Evolutionary conservation across 1,140 invertebrate species (phyloP).

Genomic region (Scaptomyza montana): DNA sequence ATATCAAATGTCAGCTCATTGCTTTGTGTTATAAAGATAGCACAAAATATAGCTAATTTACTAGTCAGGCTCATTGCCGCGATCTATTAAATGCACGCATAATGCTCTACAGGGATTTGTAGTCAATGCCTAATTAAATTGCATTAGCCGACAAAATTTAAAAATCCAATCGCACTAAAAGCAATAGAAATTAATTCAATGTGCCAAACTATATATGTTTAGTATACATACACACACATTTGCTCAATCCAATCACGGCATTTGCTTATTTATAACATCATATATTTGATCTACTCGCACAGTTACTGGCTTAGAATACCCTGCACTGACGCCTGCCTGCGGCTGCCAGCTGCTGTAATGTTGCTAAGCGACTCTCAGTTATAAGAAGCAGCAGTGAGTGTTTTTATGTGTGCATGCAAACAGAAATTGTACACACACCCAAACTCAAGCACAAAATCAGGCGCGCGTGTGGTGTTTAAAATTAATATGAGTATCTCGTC

Average conservation of each 20-base stretch:
- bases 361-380: slow-evolving; percentile 22
- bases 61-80: slow-evolving; percentile 9
- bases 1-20: slow-evolving; percentile 57
- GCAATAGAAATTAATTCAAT: slow-evolving; percentile 42
- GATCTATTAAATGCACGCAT: slow-evolving; percentile 33
- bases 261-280: slow-evolving; percentile 49
- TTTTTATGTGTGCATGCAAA: slow-evolving; percentile 23
- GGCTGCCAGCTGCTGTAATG: neutral
- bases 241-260: slow-evolving; percentile 7
- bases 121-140: slow-evolving; percentile 71
- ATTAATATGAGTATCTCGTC: slow-evolving; percentile 64
- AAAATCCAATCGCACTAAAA: slow-evolving; percentile 28
- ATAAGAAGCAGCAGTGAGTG: slow-evolving; percentile 48
- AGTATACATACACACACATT: neutral
- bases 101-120: slow-evolving; percentile 18
- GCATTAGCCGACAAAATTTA: slow-evolving; percentile 54
- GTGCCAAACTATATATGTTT: slow-evolving; percentile 26
- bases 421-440: slow-evolving; percentile 3
- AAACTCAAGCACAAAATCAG: neutral
- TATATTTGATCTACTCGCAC: slow-evolving; percentile 5
- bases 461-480: slow-evolving; percentile 57
- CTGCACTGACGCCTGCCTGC: neutral
- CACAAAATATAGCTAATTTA: slow-evolving; percentile 28
- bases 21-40: slow-evolving; percentile 11
- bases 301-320: slow-evolving; percentile 56